Base-by-base conservation (phyloP, 2,113 vertebrate species). In the Gambusia affinis region DNA sequence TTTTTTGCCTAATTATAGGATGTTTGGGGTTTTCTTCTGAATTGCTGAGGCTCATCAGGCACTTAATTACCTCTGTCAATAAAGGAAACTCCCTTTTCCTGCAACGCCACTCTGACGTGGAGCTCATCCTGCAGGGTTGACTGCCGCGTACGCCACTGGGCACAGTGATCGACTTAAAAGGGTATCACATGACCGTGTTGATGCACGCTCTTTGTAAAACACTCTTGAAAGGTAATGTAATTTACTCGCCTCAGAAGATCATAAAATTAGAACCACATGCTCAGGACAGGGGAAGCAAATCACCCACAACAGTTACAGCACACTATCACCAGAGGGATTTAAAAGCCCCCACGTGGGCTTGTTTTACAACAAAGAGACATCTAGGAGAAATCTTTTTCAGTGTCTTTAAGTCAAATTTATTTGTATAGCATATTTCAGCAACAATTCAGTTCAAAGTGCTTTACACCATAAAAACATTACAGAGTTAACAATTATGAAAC, bases 1-100 rank as follows among this genome's bases (percentile, higher is more conserved):
- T 73, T 85, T 85, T 79, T 69, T 61, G 68, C 22, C 83, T 87
- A 85, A 91, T 92, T 88, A 88, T 89, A 88, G 87, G 87, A 90
- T 87, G 86, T 92, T 94, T 90, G 72, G 77, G 72, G 74, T 92
- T 86, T 92, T 85, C 83, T 80, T 76, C 82, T 64, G 75, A 90
- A 81, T 90, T 82, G 65, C 22, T 62, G 47, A 60, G 68, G 73
- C 85, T 89, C 79, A 79, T 81, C 83, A 30, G 89, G 62, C 79
- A 42, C 78, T 76, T 89, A 89, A 92, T 92, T 77, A 85, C 67
- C 83, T 90, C 89, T 83, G 86, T 92, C 92, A 93, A 87, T 91
- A 90, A 76, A 92, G 93, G 87, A 91, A 93, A 90, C 91, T 82
- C 88, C 89, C 83, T 87, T 77, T 91, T 90, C 87, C 89, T 80